Evolutionary conservation across 2,797 vertebrate genomes (phyloP).

Genomic region (Ctenopoma multispine): DNA sequence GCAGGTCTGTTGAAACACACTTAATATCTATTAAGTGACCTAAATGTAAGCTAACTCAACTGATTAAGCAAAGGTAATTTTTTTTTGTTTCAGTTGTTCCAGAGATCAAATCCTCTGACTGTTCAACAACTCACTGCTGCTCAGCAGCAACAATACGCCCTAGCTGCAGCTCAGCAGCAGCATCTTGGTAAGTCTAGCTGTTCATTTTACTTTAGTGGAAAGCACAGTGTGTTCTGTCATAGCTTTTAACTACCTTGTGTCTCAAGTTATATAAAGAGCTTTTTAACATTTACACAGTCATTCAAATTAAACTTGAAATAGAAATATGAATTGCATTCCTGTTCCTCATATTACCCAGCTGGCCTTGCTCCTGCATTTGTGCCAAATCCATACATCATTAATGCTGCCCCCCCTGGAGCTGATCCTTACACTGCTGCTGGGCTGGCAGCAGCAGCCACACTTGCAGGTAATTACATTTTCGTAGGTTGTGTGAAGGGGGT

Average conservation of each 20-base stretch:
- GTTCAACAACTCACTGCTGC: conserved; percentile 96
- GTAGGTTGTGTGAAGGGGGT: background rate
- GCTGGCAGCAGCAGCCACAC: conserved; percentile 94
- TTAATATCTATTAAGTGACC: background rate
- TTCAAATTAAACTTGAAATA: conserved; percentile 22
- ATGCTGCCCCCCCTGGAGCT: conserved; percentile 93
- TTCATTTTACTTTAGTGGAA: background rate
- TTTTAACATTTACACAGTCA: background rate
- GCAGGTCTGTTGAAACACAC: conserved; percentile 73
- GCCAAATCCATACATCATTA: conserved; percentile 99
- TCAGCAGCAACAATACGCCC: conserved; percentile 95
- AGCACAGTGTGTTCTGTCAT: background rate
- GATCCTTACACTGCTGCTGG: conserved; percentile 97
- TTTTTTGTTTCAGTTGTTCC: conserved; percentile 88
- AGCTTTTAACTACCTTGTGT: background rate
- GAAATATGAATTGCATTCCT: conserved; percentile 40
- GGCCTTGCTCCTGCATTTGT: conserved; percentile 98
- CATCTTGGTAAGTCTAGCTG: conserved; percentile 89
- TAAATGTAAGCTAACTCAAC: conserved; percentile 7
- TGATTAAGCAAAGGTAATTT: conserved; percentile 19
- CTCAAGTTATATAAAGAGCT: background rate
- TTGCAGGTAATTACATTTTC: conserved; percentile 87
- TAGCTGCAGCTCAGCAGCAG: conserved; percentile 95
- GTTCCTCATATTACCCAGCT: conserved; percentile 73
- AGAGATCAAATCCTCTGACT: conserved; percentile 92